Evolutionary conservation across 2,888 invertebrate genomes (phyloP).

Genomic region (Aelia acuminata): DNA sequence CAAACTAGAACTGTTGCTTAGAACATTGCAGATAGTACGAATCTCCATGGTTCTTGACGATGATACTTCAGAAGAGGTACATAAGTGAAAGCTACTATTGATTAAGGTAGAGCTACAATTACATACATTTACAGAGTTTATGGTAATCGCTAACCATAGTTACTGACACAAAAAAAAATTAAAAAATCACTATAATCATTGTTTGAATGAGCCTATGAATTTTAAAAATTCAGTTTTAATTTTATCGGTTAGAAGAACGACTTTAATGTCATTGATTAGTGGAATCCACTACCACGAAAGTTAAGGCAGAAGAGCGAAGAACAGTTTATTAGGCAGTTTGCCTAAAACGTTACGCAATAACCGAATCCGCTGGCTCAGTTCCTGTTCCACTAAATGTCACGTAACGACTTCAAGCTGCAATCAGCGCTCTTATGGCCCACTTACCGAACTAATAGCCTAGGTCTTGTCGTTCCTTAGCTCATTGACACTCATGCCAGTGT

Average conservation of each 20-base stretch:
- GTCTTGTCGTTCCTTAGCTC: background rate
- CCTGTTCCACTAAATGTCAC: constrained; percentile 1
- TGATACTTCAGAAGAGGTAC: background rate
- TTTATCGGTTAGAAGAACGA: background rate
- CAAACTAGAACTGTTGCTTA: no score
- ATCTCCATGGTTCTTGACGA: background rate
- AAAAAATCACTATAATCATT: no score
- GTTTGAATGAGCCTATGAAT: no score
- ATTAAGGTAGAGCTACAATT: background rate
- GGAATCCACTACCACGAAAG: background rate
- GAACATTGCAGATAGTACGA: background rate
- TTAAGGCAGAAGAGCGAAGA: background rate
- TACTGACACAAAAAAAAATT: no score
- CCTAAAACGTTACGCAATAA: background rate
- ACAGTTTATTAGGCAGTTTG: background rate
- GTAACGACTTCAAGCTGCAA: background rate
- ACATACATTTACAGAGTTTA: no score
- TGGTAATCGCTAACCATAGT: no score
- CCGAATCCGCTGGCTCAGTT: background rate
- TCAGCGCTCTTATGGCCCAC: background rate
- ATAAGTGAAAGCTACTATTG: background rate
- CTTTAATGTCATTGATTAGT: no score
- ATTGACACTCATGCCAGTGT: background rate
- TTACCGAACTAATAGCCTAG: background rate
- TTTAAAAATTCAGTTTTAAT: background rate